Evolutionary conservation across 2,797 vertebrate species (phyloP), one percentile per base, ranked within the genome.

Genomic region (Acanthornis magna): DNA sequence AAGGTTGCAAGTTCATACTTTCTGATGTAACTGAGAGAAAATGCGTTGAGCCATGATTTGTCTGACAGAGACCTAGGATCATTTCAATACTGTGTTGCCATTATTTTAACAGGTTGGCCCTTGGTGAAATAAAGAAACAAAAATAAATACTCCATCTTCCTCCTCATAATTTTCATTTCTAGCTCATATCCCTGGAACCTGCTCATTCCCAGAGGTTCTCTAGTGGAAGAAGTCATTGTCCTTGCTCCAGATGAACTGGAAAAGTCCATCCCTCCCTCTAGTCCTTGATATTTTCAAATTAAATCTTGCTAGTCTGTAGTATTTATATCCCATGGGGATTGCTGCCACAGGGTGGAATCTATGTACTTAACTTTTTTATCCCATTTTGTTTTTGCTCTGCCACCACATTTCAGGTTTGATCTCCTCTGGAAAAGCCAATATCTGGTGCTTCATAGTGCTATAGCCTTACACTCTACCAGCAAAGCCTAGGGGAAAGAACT

Each of bases 1-100:
- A 93, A 95, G 97, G 95, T 97, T 96, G 92, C 93, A 95, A 97
- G 97, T 97, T 97, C 97, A 97, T 96, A 96, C 96, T 97, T 97
- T 96, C 96, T 93, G 96, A 96, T 97, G 97, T 96, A 96, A 93
- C 86, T 2, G 66, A 95, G 94, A 95, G 91, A 97, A 97, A 96
- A 97, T 91, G 94, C 51, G 85, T 94, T 91, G 95, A 95, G 96
- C 96, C 67, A 38, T 73, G 93, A 96, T 94, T 91, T 94, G 97
- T 96, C 97, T 96, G 89, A 87, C 85, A 94, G 91, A 87, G 94
- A 97, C 96, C 96, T 89, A 77, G 97, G 97, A 97, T 97, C 38
- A 34, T 95, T 97, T 97, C 96, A 93, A 81, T 95, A 94, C 86
- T 60, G 16, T 73, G 66, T 61, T 91, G 86, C 91, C 80, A 94